Evolutionary conservation across 2,888 invertebrate species (phyloP), one percentile per base, ranked within the genome.

Genomic region (Agrypnus murinus): DNA sequence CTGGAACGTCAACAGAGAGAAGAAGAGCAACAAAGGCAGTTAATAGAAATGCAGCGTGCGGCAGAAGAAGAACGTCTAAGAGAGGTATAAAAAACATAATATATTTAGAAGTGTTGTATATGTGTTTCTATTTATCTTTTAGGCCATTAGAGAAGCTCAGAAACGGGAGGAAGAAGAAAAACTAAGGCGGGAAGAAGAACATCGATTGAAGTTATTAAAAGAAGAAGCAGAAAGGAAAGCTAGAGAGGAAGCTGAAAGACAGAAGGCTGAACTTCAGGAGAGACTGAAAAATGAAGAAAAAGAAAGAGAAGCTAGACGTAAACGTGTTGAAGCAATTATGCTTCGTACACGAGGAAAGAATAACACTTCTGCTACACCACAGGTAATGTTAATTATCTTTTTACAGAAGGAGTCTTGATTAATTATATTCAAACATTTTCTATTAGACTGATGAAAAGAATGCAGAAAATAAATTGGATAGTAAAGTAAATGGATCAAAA

Each of bases 281-380:
- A 89, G 92, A 70, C 88, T 93, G 72, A 92, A 92, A 81, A 91
- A 92, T 77, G 97, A 97, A 84, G 97, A 97, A 85, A 93, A 93
- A 82, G 97, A 97, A 84, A 88, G 97, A 68, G 91, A 94, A 80
- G 94, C 93, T 69, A 88, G 97, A 80, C 93, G 96, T 80, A 96
- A 95, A 86, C 89, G 96, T 68, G 96, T 97, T 19, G 96, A 96
- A 85, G 95, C 95, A 65, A 97, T 97, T 81, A 97, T 97, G 97
- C 90, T 92, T 63, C 88, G 97, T 80, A 97, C 96, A n/a, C 88
- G 96, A 75, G 90, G 89, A 58, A 85, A 84, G 75, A 80, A 77
- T 71, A 79, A 74, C 67, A 43, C 65, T 58, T 46, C 62, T 62
- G 12, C 70, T 65, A 64, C 75, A 50, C 74, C 77, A 57, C 77